Base-by-base conservation (phyloP, 2,113 vertebrate genomes). In the Gambusia holbrooki region DNA sequence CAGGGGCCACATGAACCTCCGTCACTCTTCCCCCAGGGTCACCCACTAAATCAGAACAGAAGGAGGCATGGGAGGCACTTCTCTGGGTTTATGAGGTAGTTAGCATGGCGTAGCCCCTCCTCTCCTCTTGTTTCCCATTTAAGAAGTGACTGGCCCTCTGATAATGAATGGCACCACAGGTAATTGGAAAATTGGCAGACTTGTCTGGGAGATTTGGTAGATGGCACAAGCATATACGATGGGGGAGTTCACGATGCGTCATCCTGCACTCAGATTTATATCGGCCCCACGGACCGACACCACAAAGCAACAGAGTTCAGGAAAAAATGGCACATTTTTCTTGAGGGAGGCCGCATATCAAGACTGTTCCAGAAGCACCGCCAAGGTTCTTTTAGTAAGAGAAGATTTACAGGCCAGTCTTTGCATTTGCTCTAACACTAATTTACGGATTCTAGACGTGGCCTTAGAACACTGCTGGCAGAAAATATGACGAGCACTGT, bases 161-260 rank as follows among this genome's bases (percentile, higher is more conserved):
- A 97, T 97, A 97, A 97, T 94, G 90, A 96, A 97, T 96, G 94
- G 95, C 87, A 84, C 94, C 93, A 94, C 94, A 93, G 94, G 95
- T 97, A 96, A 97, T 96, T 97, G 97, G 95, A 97, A 97, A 97
- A 98, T 97, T 97, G 97, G 95, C 96, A 96, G 95, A 91, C 92
- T 95, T 97, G 96, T 97, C 96, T 96, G 94, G 92, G 95, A 96
- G 95, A 95, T 95, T 94, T 97, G 94, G 94, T 96, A 92, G 94
- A 97, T 96, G 94, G 94, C 91, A 94, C 91, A 87, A 91, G 94
- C 71, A 93, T 94, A 93, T 93, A 91, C 58, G 88, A 93, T 92
- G 85, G 86, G 80, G 89, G 84, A 90, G 93, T 93, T 95, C 94
- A 95, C 93, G 92, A 95, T 93, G 86, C 94, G 92, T 95, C 94